Conservation (phyloP, 1,140 invertebrate species). For the Sinonovacula constricta region DNA sequence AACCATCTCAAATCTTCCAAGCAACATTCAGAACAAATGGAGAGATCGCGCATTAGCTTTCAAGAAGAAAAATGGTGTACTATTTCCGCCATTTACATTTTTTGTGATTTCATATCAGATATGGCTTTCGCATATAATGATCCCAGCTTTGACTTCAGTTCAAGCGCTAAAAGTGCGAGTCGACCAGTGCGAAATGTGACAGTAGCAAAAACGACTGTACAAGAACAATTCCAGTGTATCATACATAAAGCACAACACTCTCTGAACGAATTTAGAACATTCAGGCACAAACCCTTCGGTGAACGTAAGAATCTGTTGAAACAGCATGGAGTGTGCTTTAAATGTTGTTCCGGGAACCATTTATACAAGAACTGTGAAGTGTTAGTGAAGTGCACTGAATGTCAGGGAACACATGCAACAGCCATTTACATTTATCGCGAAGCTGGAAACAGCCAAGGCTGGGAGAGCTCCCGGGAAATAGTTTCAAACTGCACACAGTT, state of each 20-base stretch:
- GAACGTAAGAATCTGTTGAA: not conserved
- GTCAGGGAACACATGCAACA: slow-evolving; percentile 6
- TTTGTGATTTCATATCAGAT: slow-evolving; percentile 30
- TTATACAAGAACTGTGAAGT: not conserved
- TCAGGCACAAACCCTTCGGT: not conserved
- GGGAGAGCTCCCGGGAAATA: not conserved
- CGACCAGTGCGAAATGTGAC: too few species aligned
- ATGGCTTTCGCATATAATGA: slow-evolving; percentile 16
- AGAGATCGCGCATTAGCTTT: not conserved
- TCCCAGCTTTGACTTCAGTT: slow-evolving; percentile 20
- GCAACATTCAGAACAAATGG: slow-evolving; percentile 17
- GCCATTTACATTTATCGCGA: slow-evolving; percentile 5
- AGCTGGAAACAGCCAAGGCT: slow-evolving; percentile 1
- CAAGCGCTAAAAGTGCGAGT: too few species aligned
- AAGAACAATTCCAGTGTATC: not conserved
- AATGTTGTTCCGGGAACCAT: slow-evolving; percentile 8
- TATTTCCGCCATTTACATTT: slow-evolving; percentile 35
- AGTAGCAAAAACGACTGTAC: not conserved
- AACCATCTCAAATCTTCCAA: not conserved
- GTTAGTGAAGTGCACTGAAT: not conserved
- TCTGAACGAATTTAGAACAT: slow-evolving; percentile 19
- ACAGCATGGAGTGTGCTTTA: slow-evolving; percentile 21
- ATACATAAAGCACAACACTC: slow-evolving; percentile 18
- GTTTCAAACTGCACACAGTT: slow-evolving; percentile 15
- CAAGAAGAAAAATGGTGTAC: not conserved